Evolutionary conservation across 2,797 vertebrate genomes (phyloP).

Genomic region (Poecilia gillii): DNA sequence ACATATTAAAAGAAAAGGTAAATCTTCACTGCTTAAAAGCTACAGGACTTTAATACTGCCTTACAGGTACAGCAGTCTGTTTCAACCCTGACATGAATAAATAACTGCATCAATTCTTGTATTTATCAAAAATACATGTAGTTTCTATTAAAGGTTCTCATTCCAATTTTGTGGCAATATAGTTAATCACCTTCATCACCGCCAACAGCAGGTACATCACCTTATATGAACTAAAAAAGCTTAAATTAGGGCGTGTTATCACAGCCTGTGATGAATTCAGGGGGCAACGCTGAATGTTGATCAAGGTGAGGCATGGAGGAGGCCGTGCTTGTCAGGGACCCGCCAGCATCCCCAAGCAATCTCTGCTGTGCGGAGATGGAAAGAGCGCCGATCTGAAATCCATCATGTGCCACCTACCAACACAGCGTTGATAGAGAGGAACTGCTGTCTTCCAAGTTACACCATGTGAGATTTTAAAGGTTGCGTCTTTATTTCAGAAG

Average conservation of each 20-base stretch:
- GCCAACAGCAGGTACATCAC: slow-evolving; percentile 54
- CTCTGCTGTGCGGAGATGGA: slow-evolving; percentile 77
- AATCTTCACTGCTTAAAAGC: slow-evolving; percentile 20
- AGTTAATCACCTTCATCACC: slow-evolving; percentile 55
- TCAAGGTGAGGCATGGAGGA: slow-evolving; percentile 80
- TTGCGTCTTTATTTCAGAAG: slow-evolving; percentile 48
- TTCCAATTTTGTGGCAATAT: slow-evolving; percentile 32
- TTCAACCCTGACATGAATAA: slow-evolving; percentile 47
- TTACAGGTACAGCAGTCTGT: slow-evolving; percentile 48
- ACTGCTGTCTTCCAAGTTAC: slow-evolving; percentile 54
- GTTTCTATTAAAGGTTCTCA: slow-evolving; percentile 53
- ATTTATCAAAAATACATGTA: slow-evolving; percentile 63
- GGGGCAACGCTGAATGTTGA: slow-evolving; percentile 79
- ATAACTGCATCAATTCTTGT: slow-evolving; percentile 58
- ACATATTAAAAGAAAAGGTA: slow-evolving; percentile 18
- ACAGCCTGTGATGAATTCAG: slow-evolving; percentile 73
- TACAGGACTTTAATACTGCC: slow-evolving; percentile 35
- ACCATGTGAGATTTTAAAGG: slow-evolving; percentile 53
- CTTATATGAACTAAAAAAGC: slow-evolving; percentile 67
- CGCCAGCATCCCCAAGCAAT: slow-evolving; percentile 80
- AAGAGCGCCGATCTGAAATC: slow-evolving; percentile 72
- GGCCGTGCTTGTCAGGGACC: slow-evolving; percentile 78
- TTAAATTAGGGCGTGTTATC: slow-evolving; percentile 71
- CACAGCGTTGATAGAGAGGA: slow-evolving; percentile 69
- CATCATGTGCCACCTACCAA: slow-evolving; percentile 73